Conservation (phyloP, 2,888 invertebrate genomes). For the Drosophila leonis region DNA sequence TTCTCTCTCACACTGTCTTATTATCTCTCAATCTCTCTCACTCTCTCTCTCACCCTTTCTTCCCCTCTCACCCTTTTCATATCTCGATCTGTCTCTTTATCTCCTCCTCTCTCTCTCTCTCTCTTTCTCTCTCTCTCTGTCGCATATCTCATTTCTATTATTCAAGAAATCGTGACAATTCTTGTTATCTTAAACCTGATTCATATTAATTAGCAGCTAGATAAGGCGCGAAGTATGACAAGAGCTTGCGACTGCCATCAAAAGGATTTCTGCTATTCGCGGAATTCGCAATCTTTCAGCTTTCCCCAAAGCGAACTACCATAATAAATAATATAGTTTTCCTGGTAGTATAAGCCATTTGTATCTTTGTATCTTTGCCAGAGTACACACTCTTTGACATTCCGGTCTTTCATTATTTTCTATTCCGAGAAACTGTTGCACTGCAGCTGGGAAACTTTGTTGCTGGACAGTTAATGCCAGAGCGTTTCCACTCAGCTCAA, state of each 20-base stretch:
- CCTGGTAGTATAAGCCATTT: neutral
- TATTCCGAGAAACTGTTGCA: conserved; percentile 7
- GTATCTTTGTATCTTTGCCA: neutral
- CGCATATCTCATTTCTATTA: neutral
- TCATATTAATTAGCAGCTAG: neutral
- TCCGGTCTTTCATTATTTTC: neutral
- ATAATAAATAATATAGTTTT: neutral
- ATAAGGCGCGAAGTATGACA: too few species aligned
- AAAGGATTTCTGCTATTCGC: neutral
- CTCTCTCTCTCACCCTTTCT: neutral
- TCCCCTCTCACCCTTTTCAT: neutral
- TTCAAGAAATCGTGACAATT: neutral
- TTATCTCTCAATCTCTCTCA: neutral
- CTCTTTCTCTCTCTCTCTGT: neutral
- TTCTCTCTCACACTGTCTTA: neutral
- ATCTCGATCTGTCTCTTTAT: neutral
- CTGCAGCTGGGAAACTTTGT: conserved; percentile 11
- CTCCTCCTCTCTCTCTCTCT: too few species aligned
- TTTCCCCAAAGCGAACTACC: neutral
- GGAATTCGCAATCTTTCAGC: neutral
- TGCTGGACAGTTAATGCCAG: conserved; percentile 14
- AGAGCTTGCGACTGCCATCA: too few species aligned
- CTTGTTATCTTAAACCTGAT: neutral
- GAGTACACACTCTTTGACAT: neutral
- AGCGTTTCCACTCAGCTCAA: conserved; percentile 8